Base-by-base conservation (phyloP, 1,140 invertebrate species). In the Phenacoccus solenopsis region DNA sequence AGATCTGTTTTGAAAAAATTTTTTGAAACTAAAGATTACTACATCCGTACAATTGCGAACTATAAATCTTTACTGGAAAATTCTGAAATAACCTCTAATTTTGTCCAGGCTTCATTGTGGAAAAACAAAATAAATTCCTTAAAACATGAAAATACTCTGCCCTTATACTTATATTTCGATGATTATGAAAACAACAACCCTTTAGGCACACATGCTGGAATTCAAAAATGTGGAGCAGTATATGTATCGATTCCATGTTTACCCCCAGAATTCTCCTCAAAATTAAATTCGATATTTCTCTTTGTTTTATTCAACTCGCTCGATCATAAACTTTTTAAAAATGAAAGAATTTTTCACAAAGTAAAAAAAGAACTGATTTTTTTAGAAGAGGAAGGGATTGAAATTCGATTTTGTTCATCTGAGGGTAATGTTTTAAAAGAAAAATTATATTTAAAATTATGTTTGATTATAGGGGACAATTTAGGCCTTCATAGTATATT, bases 141-240 rank as follows among this genome's bases (percentile, higher is more conserved):
- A 70, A n/a, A 20, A 7, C 35, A 73, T 56, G 74, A 75, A 73
- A 72, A 72, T n/a, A 13, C 77, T 21, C 56, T 79, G 49, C 75
- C 78, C 35, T 69, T 77, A 13, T 74, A 72, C 56, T 71, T 75
- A 27, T 77, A 75, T 70, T 76, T 69, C 69, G 76, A 78, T 69
- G 77, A 78, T 69, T 73, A 76, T 57, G 76, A 78, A 72, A 73
- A 76, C 21, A 76, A 76, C 67, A 79, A 79, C 73, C 74, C 76
- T 27, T 71, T 79, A 25, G 75, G 77, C 16, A 72, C 73, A 21
- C 75, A 76, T 69, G 70, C 73, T 24, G 74, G 73, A 4, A 70
- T 74, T 10, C 71, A 77, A 57, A 78, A 76, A 74, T 70, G 77
- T 61, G 75, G 76, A 25, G 74, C 73, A 27, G 61, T 76, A 4